Evolutionary conservation across 1,140 invertebrate species (phyloP).

Genomic region (Akabosia matsudoensis): DNA sequence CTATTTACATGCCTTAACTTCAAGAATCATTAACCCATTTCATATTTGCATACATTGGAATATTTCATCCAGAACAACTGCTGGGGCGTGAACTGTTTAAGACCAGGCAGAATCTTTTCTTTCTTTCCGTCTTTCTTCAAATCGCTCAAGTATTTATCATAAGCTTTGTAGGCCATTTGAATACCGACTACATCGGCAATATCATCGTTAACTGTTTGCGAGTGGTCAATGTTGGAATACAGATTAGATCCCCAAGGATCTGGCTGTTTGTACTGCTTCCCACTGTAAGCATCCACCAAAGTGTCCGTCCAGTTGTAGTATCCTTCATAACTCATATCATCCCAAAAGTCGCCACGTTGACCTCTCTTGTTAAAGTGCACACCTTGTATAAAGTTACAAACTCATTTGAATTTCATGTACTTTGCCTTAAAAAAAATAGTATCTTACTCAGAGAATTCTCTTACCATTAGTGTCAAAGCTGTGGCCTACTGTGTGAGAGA

Average conservation of each 20-base stretch:
- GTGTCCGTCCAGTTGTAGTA: neutral
- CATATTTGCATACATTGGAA: constrained; percentile 4
- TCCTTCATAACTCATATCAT: constrained; percentile 1
- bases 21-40: neutral
- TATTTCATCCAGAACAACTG: constrained; percentile 20
- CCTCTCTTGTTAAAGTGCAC: constrained; percentile 2
- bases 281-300: neutral
- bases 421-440: neutral
- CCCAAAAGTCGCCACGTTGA: constrained; percentile 9
- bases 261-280: neutral
- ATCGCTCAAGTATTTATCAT: neutral
- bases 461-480: constrained; percentile 18
- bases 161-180: neutral
- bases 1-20: neutral
- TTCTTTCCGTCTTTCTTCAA: constrained; percentile 2
- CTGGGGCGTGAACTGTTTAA: neutral
- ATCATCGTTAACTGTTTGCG: neutral
- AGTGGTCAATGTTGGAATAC: neutral
- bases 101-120: neutral
- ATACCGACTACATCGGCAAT: neutral
- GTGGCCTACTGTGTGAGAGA: neutral
- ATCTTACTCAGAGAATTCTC: no score
- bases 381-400: neutral
- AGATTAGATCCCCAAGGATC: neutral
- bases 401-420: neutral